These are phyloP conservation scores for Epinotia brunnichana DNA, from an alignment of 2,888 invertebrate genomes.

Conservation along the genomic window DNA sequence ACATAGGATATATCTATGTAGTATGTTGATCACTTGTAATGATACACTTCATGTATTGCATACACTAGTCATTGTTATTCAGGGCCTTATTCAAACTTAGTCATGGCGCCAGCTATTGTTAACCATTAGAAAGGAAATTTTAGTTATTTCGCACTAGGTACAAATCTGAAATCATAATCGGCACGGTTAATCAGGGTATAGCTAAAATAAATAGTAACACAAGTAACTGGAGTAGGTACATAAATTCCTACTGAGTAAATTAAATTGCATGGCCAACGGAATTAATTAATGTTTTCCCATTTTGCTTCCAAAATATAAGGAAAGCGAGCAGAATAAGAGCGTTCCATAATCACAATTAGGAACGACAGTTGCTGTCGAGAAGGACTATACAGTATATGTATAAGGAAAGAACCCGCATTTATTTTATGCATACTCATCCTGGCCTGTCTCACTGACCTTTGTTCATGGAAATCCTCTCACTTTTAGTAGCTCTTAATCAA, in stretches of 20 bases:
- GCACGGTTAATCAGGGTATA: no score
- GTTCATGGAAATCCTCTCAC: constrained; percentile 7
- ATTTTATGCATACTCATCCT: neutral
- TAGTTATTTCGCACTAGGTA: no score
- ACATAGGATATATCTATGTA: neutral
- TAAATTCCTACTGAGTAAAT: no score
- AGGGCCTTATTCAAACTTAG: constrained; percentile 6
- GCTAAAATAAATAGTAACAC: no score
- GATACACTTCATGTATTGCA: neutral
- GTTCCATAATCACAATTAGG: no score
- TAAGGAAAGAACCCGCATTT: neutral
- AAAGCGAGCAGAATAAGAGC: no score
- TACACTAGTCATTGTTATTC: neutral
- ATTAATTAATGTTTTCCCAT: no score
- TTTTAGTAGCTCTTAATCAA: constrained; percentile 17
- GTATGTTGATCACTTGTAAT: neutral
- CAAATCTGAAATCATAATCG: no score
- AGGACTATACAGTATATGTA: neutral
- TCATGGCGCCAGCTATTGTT: constrained; percentile 11
- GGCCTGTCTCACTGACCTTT: constrained; percentile 12
- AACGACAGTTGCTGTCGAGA: no score
- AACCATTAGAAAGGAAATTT: neutral
- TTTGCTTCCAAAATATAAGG: no score
- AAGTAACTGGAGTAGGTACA: no score
- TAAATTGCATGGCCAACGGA: no score